Percentiles rank a stretch among this genome's conserved stretches.
phyloP scores from a whole-genome alignment of 2,888 invertebrate genomes.

The Synergus umbraculus region DNA sequence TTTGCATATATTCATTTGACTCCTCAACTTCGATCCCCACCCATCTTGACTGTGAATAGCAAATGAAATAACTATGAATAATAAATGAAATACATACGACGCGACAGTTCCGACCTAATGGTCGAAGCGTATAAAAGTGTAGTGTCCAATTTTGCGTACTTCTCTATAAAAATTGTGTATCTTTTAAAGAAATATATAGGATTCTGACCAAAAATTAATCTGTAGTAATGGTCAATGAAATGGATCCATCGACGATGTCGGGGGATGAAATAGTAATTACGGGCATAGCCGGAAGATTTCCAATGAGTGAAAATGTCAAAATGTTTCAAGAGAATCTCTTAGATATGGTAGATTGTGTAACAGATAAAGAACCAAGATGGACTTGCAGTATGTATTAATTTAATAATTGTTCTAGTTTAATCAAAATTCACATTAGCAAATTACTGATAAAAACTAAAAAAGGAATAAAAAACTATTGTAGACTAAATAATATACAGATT shows the following conservation, averaged over 20 bases:
- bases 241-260: constrained; percentile 8
- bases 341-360: constrained; percentile 50
- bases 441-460: background rate
- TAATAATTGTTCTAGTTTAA: background rate
- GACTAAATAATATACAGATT: no score
- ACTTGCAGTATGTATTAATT: constrained; percentile 18
- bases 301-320: constrained; percentile 82
- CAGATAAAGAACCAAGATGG: constrained; percentile 49
- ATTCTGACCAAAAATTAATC: background rate
- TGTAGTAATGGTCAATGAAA: background rate
- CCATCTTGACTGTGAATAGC: no score
- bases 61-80: background rate
- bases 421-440: background rate
- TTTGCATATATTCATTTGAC: constrained; percentile 32
- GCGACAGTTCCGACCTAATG: constrained; percentile 14
- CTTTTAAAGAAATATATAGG: background rate
- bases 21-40: constrained; percentile 20
- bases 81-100: background rate
- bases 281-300: constrained; percentile 82
- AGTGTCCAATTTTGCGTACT: background rate
- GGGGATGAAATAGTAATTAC: constrained; percentile 79
- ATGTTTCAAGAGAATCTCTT: constrained; percentile 77
- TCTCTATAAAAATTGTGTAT: background rate
- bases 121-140: constrained; percentile 20
- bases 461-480: background rate